Evolutionary conservation across 53 echinoderm and acorn worm genomes (phyloP).

Genomic region (Patiria pectinifera): DNA sequence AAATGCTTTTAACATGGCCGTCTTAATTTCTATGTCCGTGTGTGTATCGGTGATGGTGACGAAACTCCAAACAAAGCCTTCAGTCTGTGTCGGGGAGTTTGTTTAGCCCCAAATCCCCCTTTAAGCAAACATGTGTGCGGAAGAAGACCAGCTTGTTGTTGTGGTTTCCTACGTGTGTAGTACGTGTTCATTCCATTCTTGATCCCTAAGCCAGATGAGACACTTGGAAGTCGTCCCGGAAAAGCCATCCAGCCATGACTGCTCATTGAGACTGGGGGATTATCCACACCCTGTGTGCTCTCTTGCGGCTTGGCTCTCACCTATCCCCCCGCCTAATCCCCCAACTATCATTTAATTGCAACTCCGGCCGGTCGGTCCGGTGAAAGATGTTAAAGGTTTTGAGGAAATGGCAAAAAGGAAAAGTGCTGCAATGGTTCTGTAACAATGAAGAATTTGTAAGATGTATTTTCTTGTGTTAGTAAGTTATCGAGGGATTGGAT

Average conservation of each 20-base stretch:
- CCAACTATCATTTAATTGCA: constrained; percentile 33
- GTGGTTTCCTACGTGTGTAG: background rate
- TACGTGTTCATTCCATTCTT: background rate
- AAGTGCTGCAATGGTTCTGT: too few relatives aligned
- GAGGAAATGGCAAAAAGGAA: too few relatives aligned
- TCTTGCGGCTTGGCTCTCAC: constrained; percentile 16
- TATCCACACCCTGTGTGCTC: constrained; percentile 20
- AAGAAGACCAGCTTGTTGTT: background rate
- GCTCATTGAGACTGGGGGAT: constrained; percentile 27
- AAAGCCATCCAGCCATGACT: constrained; percentile 11
- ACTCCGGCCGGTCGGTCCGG: background rate
- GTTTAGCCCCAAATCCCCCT: constrained; percentile 11
- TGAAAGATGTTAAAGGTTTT: background rate
- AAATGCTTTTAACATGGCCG: constrained; percentile 28
- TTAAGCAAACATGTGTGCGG: background rate
- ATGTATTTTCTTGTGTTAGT: too few relatives aligned
- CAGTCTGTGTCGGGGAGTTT: background rate
- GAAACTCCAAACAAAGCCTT: background rate
- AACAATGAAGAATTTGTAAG: too few relatives aligned
- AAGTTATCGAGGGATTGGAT: too few relatives aligned
- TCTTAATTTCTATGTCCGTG: background rate
- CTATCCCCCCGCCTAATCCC: background rate
- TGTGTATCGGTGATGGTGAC: background rate
- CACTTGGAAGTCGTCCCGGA: constrained; percentile 24
- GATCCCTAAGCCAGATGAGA: background rate